Evolutionary conservation across 2,888 invertebrate species (phyloP), one percentile per base, ranked within the genome.

Genomic region (Carpatolechia fugitivella): DNA sequence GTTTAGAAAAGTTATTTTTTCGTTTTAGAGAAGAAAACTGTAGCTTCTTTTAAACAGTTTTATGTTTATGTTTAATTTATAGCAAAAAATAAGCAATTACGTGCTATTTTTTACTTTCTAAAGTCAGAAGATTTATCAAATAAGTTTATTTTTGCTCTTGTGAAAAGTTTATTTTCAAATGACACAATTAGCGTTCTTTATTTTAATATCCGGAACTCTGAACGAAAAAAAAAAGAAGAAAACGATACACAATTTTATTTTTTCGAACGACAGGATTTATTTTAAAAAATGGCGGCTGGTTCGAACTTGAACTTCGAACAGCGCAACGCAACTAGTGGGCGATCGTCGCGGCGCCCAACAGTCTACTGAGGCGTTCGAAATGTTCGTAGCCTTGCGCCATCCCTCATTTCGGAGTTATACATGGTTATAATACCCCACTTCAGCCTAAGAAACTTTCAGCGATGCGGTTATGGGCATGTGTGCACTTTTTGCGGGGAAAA

Each of bases 311-410:
- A 75, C 31, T 48, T 44, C 13, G 29, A 50, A 24, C 18, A 70
- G 72, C 72, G 59, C 41, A 56, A 60, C 70, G 75, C 78, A 78
- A 78, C 78, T 77, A 64, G 78, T 79, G 78, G 78, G 74, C 71
- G 72, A 59, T 74, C 73, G 54, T 64, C 58, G 36, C 72, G 78
- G 74, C 78, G 78, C 76, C 78, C 69, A 61, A 70, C 52, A 67
- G 78, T 78, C 77, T 78, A 79, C 78, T 79, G 78, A 65, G 69
- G 75, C 24, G 6, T 0, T 14, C 18, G 18, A 41, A 53, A 24
- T 20, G 46, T 29, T 33, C 33, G 16, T 33, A 11, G 16, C 31
- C 33, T 14, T 10, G 7, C 35, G 16, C 40, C 30, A 40, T 35
- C 41, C 14, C 35, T 52, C 40, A 38, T 40, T 35, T 41, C 8